Evolutionary conservation across 2,888 invertebrate species (phyloP).

Genomic region (Eilema caniola): DNA sequence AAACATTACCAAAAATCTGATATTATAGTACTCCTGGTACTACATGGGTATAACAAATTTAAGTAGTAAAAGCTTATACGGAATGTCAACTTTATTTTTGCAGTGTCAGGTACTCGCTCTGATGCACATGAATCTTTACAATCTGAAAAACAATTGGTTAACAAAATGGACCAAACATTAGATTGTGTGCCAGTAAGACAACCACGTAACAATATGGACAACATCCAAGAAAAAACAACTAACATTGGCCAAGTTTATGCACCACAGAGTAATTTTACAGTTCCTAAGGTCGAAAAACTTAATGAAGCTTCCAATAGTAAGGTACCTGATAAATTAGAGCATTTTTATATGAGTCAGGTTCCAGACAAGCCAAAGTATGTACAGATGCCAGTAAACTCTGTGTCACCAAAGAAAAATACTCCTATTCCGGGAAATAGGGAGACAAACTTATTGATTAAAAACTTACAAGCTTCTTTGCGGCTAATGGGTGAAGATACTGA

Average conservation of each 20-base stretch:
- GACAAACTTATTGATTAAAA: conserved; percentile 66
- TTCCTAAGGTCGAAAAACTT: conserved; percentile 28
- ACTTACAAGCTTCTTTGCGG: conserved; percentile 63
- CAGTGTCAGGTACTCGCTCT: conserved; percentile 56
- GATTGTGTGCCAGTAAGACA: conserved; percentile 78
- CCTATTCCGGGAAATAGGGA: conserved; percentile 52
- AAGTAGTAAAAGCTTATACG: background rate
- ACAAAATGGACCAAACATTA: conserved; percentile 69
- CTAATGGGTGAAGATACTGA: conserved; percentile 68
- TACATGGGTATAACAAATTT: background rate
- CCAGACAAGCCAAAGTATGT: conserved; percentile 49
- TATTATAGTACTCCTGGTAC: too few species aligned
- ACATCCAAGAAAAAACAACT: conserved; percentile 47
- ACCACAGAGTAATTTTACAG: conserved; percentile 31
- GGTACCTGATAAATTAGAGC: conserved; percentile 32
- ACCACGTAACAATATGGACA: conserved; percentile 58
- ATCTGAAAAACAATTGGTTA: conserved; percentile 51
- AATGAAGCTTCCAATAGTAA: conserved; percentile 34
- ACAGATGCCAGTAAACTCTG: conserved; percentile 42
- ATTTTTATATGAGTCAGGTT: conserved; percentile 46
- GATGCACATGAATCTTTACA: conserved; percentile 35
- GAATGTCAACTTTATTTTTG: background rate
- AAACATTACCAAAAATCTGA: too few species aligned
- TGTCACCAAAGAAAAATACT: conserved; percentile 48
- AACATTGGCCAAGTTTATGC: conserved; percentile 38